A percentile compares a stretch with the other conserved stretches of the same genome.
These are phyloP conservation scores for Amphiura filiformis DNA, from an alignment of 35 echinoderm and acorn worm species.

Conservation along the genomic window DNA sequence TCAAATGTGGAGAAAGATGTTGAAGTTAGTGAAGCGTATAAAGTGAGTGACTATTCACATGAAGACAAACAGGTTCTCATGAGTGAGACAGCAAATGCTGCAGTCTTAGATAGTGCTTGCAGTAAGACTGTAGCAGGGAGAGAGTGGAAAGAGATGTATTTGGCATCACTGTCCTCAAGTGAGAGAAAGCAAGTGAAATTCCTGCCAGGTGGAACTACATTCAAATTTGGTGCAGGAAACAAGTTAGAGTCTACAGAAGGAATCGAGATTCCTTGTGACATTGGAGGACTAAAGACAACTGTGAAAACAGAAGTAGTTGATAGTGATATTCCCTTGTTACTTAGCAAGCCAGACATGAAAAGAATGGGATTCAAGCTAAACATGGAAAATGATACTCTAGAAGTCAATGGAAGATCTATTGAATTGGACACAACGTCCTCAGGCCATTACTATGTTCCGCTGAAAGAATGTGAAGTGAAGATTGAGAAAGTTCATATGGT, in stretches of 20 bases:
- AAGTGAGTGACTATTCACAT: slow-evolving; percentile 30
- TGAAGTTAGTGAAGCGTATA: slow-evolving; percentile 24
- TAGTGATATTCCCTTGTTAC: slow-evolving; percentile 39
- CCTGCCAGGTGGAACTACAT: slow-evolving; percentile 25
- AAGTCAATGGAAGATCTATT: slow-evolving; percentile 10
- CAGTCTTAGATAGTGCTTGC: slow-evolving; percentile 30
- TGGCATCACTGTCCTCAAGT: slow-evolving; percentile 13
- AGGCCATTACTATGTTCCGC: slow-evolving; percentile 26
- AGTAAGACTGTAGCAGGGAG: slow-evolving; percentile 22
- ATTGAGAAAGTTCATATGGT: slow-evolving; percentile 28
- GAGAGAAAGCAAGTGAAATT: slow-evolving; percentile 45
- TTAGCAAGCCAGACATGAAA: slow-evolving; percentile 52
- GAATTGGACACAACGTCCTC: slow-evolving; percentile 23
- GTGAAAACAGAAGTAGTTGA: slow-evolving; percentile 54
- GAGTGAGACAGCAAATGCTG: slow-evolving; percentile 25
- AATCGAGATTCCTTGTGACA: slow-evolving; percentile 37
- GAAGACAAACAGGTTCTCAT: slow-evolving; percentile 19
- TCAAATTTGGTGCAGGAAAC: slow-evolving; percentile 61
- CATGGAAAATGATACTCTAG: slow-evolving; percentile 33
- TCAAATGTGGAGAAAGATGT: neutral
- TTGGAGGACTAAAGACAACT: slow-evolving; percentile 30
- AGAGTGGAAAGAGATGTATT: slow-evolving; percentile 28
- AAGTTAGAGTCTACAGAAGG: slow-evolving; percentile 10
- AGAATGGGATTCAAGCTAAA: slow-evolving; percentile 33
- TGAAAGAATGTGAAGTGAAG: slow-evolving; percentile 32